phyloP scores from a whole-genome alignment of 2,113 vertebrate genomes.

The Chrysochloris asiatica region DNA sequence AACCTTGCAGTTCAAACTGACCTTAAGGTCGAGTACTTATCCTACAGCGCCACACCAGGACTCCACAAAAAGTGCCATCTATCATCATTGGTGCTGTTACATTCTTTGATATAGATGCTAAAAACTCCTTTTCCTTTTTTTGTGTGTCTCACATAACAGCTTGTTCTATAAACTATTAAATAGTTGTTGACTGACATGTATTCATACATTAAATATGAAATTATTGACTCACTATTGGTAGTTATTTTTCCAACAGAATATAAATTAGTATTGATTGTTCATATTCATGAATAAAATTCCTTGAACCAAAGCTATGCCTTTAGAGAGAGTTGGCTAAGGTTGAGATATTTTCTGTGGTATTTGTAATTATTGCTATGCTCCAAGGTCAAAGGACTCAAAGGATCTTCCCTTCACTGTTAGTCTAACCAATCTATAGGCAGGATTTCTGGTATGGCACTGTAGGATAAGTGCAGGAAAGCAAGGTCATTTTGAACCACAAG shows the following conservation, averaged over 20 bases:
- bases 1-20: no score
- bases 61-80: not conserved
- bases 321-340: not conserved
- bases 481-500: no score
- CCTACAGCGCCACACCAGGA: no score
- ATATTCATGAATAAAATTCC: constrained; percentile 35
- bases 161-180: not conserved
- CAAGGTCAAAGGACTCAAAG: not conserved
- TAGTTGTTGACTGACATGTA: not conserved
- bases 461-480: no score
- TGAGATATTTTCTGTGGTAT: not conserved
- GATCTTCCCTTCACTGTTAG: not conserved
- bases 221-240: not conserved
- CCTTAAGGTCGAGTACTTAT: no score
- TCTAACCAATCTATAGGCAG: no score
- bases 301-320: constrained; percentile 45
- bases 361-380: not conserved
- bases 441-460: no score
- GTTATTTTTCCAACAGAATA: constrained; percentile 35
- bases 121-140: not conserved
- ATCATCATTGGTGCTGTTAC: not conserved
- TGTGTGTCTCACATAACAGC: not conserved
- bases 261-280: constrained; percentile 48
- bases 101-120: constrained; percentile 9
- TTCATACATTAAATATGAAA: constrained; percentile 4